phyloP scores from a whole-genome alignment of 2,797 vertebrate genomes.

The Oryzias dopingdopingensis region DNA sequence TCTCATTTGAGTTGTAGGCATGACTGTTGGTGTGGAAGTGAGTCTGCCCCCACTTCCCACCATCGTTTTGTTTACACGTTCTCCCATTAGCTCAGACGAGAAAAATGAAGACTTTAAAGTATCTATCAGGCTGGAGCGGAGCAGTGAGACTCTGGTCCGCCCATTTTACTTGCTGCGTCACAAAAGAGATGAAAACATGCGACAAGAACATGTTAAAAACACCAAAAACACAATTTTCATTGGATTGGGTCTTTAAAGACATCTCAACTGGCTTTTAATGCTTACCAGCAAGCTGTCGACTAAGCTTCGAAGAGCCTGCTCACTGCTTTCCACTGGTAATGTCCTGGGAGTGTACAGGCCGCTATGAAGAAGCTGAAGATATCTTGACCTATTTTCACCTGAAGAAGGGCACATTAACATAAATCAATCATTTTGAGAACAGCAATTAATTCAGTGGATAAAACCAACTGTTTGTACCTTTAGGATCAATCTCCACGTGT shows the following conservation, averaged over 20 bases:
- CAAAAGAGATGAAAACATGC: no score
- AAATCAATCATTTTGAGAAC: neutral
- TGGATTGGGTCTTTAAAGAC: neutral
- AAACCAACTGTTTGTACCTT: constrained; percentile 76
- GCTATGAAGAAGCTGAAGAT: constrained; percentile 88
- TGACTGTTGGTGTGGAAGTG: no score
- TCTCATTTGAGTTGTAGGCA: no score
- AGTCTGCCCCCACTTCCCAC: no score
- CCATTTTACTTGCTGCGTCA: no score
- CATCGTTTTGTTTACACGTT: no score
- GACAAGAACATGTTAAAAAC: no score
- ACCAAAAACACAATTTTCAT: neutral
- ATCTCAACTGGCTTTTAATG: neutral
- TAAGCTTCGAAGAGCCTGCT: constrained; percentile 71
- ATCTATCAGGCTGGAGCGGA: no score
- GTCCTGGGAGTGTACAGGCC: constrained; percentile 91
- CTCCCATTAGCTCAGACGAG: no score
- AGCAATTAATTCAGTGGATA: neutral
- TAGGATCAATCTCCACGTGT: constrained; percentile 95
- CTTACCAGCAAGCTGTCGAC: constrained; percentile 83
- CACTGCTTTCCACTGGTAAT: constrained; percentile 83
- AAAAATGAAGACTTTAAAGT: no score
- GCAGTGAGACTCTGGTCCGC: no score
- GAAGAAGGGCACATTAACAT: constrained; percentile 13
- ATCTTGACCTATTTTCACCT: constrained; percentile 91